These are phyloP conservation scores for Rhinopithecus roxellana DNA, from an alignment of 2,113 vertebrate species.

Conservation along the genomic window DNA sequence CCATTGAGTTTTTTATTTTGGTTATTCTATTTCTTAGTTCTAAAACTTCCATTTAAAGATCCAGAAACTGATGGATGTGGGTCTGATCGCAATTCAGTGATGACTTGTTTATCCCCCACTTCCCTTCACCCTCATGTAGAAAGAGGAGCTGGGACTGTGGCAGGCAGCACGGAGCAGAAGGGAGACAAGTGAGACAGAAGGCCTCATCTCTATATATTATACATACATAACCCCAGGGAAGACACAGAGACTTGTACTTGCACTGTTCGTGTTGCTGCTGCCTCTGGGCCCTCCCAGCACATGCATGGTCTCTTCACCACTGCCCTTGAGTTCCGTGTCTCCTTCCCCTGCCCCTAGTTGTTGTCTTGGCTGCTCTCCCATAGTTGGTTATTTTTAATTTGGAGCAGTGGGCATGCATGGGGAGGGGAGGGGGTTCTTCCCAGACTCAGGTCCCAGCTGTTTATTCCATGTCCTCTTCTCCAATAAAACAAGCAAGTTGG, in stretches of 20 bases:
- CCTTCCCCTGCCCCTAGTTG: neutral
- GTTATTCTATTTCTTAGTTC: neutral
- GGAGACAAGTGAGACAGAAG: neutral
- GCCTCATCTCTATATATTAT: conserved; percentile 28
- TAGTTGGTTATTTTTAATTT: conserved; percentile 76
- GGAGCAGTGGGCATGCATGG: conserved; percentile 55
- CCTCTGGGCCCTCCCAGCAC: conserved; percentile 61
- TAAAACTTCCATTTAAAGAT: conserved; percentile 84
- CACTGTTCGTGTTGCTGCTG: conserved; percentile 15
- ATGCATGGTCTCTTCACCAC: conserved; percentile 71
- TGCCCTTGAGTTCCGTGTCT: neutral
- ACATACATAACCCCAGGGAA: conserved; percentile 46
- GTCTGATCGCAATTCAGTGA: conserved; percentile 95
- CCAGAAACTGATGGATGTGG: conserved; percentile 95
- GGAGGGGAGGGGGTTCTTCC: conserved; percentile 46
- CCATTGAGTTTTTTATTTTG: neutral
- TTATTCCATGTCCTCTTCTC: conserved; percentile 48
- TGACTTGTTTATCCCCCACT: conserved; percentile 67
- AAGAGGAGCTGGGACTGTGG: conserved; percentile 67
- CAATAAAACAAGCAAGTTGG: conserved; percentile 75
- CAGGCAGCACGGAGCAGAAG: conserved; percentile 10
- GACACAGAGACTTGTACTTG: neutral
- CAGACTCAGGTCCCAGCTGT: conserved; percentile 51
- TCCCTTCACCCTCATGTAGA: conserved; percentile 42
- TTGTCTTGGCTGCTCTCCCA: conserved; percentile 67